Percentiles rank a stretch among this genome's conserved stretches.
phyloP scores from a whole-genome alignment of 2,888 invertebrate species.

The Thalpophila matura region DNA sequence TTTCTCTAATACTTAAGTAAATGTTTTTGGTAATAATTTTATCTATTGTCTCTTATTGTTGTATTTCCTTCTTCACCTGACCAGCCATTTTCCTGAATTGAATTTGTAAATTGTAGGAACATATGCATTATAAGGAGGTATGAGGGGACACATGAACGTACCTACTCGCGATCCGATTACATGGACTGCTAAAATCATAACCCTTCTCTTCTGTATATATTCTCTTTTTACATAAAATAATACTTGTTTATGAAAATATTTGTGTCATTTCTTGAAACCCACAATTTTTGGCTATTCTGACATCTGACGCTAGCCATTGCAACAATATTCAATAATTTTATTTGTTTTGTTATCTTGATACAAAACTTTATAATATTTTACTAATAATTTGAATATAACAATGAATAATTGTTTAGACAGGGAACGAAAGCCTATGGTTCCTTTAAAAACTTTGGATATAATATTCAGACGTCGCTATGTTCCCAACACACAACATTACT shows the following conservation, averaged over 20 bases:
- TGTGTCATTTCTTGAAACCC: slow-evolving; percentile 8
- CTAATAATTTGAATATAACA: slow-evolving; percentile 14
- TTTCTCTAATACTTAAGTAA: no score
- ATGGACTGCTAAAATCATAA: no score
- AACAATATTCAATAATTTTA: slow-evolving; percentile 2
- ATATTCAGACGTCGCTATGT: slow-evolving; percentile 86
- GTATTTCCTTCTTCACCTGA: no score
- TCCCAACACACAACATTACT: slow-evolving; percentile 86
- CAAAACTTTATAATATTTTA: slow-evolving; percentile 8
- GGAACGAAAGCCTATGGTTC: slow-evolving; percentile 83
- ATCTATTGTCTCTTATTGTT: no score
- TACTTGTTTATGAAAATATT: slow-evolving; percentile 2
- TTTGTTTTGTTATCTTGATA: slow-evolving; percentile 14
- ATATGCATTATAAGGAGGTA: no score
- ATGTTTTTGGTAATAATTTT: no score
- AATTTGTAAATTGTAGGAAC: no score
- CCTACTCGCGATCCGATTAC: no score
- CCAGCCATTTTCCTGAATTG: no score
- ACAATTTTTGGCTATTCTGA: slow-evolving; percentile 19
- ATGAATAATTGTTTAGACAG: slow-evolving; percentile 72
- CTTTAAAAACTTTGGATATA: slow-evolving; percentile 84
- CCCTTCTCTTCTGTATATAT: no score
- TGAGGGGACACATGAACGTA: no score
- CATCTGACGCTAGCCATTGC: slow-evolving; percentile 19
- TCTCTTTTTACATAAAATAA: no score